Base-by-base conservation (phyloP, 2,888 invertebrate genomes). In the Oxytorus armatus region DNA sequence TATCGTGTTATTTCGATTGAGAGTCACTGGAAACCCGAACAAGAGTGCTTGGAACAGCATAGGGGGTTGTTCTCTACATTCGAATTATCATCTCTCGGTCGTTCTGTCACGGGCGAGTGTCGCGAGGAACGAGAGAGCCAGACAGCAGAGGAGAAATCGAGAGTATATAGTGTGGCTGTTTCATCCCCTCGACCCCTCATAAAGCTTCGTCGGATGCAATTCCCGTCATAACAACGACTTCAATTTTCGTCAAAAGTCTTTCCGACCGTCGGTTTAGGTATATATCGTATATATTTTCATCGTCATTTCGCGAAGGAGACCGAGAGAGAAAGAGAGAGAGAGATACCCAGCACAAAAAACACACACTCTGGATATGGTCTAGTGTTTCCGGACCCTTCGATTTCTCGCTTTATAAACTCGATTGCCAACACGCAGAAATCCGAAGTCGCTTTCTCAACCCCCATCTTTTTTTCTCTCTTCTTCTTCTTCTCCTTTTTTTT, bases 351-450 rank as follows among this genome's bases (percentile, higher is more conserved):
- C 57, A 76, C 49, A 49, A 59, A 76, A 44, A 39, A 69, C 53
- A 66, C 65, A 55, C 47, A 33, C 36, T 39, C 8, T 23, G 10
- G 55, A 51, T 72, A 36, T 47, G 65, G 55, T 55, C 74, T 72
- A 77, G 63, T 70, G 65, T 65, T 69, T 78, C 79, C 81, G 83
- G 83, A 86, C 87, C 89, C 88, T 90, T 91, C 91, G 91, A 92
- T 92, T 92, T 92, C 89, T 86, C 92, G 92, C 89, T 90, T 91
- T 91, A 92, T 92, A 91, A 92, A 92, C 89, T 88, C 87, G 89
- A 90, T 90, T 89, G 89, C 87, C 83, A 83, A 65, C 79, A 75
- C 69, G 73, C 82, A 84, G 68, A 87, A 87, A 88, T 88, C 86
- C 86, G 79, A 84, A 61, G 82, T 83, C 85, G 66, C 84, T 74